Conservation (phyloP, 1,140 invertebrate genomes). For the Arion vulgaris region DNA sequence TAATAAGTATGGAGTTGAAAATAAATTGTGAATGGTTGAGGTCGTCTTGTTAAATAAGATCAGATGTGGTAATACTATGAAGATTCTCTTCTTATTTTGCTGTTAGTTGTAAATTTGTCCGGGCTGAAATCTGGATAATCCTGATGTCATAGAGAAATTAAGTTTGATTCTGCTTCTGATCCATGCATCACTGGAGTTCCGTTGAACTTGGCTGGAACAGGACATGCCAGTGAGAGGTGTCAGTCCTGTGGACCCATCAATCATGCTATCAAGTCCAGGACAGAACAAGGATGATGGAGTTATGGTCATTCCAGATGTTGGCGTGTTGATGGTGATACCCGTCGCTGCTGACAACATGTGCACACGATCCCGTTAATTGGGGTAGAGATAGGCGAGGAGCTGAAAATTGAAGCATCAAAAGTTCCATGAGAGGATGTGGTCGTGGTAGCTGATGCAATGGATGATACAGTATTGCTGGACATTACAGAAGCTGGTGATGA, state of each 20-base stretch:
- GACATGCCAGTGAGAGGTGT: conserved; percentile 80
- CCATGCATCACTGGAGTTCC: conserved; percentile 50
- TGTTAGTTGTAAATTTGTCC: neutral
- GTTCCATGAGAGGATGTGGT: neutral
- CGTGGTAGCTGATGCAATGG: neutral
- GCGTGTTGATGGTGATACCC: conserved; percentile 89
- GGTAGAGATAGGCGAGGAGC: conserved; percentile 61
- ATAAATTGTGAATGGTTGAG: neutral
- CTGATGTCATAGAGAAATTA: conserved; percentile 49
- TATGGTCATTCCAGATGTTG: conserved; percentile 90
- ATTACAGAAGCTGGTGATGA: neutral
- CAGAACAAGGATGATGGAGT: conserved; percentile 41
- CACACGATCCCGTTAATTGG: conserved; percentile 44
- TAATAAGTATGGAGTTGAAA: too few relatives aligned
- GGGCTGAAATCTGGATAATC: neutral
- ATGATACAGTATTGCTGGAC: conserved; percentile 23
- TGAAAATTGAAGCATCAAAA: conserved; percentile 27
- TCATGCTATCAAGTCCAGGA: conserved; percentile 81
- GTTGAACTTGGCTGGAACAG: conserved; percentile 54
- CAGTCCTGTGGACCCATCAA: conserved; percentile 92
- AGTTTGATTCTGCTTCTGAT: conserved; percentile 48
- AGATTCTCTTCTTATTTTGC: neutral
- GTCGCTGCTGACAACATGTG: conserved; percentile 52
- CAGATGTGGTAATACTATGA: neutral
- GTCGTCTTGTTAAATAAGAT: neutral